Evolutionary conservation across 1,140 invertebrate genomes (phyloP).

Genomic region (Eciton burchellii): DNA sequence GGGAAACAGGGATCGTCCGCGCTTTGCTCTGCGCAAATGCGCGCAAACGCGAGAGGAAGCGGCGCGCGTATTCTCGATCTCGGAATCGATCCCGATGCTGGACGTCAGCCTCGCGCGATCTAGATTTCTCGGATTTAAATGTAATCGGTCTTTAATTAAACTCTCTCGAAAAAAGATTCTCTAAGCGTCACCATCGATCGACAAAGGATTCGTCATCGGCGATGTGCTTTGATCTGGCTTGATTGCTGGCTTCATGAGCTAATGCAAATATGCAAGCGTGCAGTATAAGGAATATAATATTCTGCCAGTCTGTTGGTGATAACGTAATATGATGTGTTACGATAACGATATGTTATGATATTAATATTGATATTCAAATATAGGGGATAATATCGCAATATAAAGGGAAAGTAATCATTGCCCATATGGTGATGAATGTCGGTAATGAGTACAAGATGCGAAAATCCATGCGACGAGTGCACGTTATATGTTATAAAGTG

Average conservation of each 20-base stretch:
- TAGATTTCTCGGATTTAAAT: no score
- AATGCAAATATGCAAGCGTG: no score
- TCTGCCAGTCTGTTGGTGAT: no score
- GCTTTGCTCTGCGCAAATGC: no score
- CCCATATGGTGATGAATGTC: no score
- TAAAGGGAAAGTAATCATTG: background rate
- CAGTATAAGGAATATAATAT: no score
- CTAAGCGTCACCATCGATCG: no score
- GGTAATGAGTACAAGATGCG: background rate
- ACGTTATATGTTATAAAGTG: background rate
- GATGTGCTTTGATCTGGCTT: no score
- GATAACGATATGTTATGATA: background rate
- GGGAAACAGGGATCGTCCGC: background rate
- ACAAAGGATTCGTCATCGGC: no score
- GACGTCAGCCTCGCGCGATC: background rate
- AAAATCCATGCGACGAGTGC: slow-evolving; percentile 15
- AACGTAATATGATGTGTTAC: background rate
- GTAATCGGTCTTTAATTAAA: no score
- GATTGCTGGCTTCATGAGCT: no score
- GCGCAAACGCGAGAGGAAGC: background rate
- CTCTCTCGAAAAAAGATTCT: no score
- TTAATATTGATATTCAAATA: background rate
- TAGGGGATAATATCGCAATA: background rate
- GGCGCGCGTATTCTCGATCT: background rate
- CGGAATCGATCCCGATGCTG: background rate